Evolutionary conservation across 37 sponge, comb jelly and placozoan species (phyloP).

Genomic region (Diacarnus erythraeanus): DNA sequence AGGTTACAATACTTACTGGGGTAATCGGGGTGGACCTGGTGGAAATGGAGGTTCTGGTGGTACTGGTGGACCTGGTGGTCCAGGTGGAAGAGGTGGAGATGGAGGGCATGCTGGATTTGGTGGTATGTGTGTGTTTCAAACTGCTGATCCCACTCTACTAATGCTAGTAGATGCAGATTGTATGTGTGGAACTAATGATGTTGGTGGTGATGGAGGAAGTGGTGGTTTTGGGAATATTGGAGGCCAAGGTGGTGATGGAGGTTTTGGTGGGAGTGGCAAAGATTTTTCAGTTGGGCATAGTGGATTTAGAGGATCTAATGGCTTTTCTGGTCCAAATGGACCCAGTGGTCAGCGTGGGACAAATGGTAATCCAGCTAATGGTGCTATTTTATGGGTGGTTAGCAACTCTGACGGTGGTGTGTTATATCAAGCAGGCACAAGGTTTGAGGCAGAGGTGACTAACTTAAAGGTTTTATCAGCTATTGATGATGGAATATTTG

Average conservation of each 20-base stretch:
- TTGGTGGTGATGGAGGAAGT: conserved; percentile 44
- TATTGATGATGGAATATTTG: conserved; percentile 84
- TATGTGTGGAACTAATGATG: conserved; percentile 38
- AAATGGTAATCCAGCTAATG: conserved; percentile 51
- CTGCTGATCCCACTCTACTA: conserved; percentile 51
- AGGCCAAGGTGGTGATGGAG: conserved; percentile 63
- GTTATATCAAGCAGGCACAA: conserved; percentile 51
- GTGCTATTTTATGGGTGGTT: conserved; percentile 67
- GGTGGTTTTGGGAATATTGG: conserved; percentile 65
- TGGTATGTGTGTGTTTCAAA: conserved; percentile 52
- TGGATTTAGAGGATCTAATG: conserved; percentile 40
- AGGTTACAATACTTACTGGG: conserved; percentile 39
- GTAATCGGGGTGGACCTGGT: conserved; percentile 75
- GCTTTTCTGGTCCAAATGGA: conserved; percentile 36
- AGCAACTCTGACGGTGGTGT: conserved; percentile 39
- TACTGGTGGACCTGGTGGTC: conserved; percentile 69
- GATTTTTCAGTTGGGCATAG: conserved; percentile 17
- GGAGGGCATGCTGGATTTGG: conserved; percentile 70
- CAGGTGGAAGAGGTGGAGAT: conserved; percentile 67
- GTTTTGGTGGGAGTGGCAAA: conserved; percentile 51
- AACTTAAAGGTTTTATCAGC: conserved; percentile 49
- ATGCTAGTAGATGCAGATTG: conserved; percentile 76
- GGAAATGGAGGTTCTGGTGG: conserved; percentile 82
- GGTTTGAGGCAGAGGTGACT: conserved; percentile 67
- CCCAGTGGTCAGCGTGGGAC: conserved; percentile 28